Evolutionary conservation across 2,888 invertebrate genomes (phyloP).

Genomic region (Lacanobia wlatinum): DNA sequence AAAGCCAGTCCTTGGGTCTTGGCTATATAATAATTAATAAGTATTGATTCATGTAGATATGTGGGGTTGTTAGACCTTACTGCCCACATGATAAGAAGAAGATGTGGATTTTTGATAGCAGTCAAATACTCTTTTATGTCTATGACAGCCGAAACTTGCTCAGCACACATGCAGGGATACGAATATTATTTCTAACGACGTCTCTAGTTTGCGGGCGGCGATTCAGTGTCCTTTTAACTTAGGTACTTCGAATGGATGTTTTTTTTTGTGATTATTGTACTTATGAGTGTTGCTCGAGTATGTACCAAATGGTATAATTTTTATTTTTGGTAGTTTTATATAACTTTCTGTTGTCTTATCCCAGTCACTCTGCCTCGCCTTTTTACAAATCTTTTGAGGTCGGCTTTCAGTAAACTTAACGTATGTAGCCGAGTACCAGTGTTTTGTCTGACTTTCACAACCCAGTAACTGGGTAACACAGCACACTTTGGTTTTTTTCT

Average conservation of each 20-base stretch:
- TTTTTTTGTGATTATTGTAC: conserved; percentile 85
- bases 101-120: no score
- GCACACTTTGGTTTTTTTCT: neutral
- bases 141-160: no score
- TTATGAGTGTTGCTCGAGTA: conserved; percentile 79
- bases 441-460: neutral
- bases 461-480: neutral
- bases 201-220: neutral
- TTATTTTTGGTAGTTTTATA: conserved; percentile 38
- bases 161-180: neutral
- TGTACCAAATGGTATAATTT: conserved; percentile 57
- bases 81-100: no score
- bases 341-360: conserved; percentile 16
- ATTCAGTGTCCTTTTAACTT: conserved; percentile 34
- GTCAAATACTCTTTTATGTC: no score
- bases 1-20: no score
- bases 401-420: neutral
- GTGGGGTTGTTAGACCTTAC: no score
- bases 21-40: no score
- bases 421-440: no score
- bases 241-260: conserved; percentile 67
- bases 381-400: neutral
- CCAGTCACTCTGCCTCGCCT: neutral
- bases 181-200: neutral
- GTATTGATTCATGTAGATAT: no score